Base-by-base conservation (phyloP, 1,140 invertebrate species). In the Sinella curviseta region DNA sequence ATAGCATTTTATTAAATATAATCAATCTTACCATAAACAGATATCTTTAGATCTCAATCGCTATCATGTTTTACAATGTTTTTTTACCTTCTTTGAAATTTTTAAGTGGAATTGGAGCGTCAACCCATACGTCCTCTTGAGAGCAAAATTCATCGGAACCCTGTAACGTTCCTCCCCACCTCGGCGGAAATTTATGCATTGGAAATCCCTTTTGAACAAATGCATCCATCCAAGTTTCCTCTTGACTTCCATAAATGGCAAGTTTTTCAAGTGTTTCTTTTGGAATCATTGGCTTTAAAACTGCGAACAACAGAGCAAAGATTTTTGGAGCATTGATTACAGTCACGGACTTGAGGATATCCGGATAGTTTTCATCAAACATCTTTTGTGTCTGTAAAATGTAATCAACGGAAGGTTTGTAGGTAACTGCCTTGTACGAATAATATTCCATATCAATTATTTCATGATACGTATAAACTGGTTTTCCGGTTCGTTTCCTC, bases 401-500 rank as follows among this genome's bases (percentile, higher is more conserved):
- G 24, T 65, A 65, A n/a, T 65, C 26, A 26, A 65, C 57, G 14
- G 57, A 8, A 26, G 57, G 57, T 65, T 65, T 65, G 57, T 65
- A 65, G 3, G 57, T 65, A n/a, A 65, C 8, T 8, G 57, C 16
- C 24, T 65, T 65, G 24, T 65, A 65, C 16, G 57, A 65, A 26
- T 65, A 65, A 65, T 65, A 26, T 26, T 65, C 57, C 57, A 65
- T 65, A n/a, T 65, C 57, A 65, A 65, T 65, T n/a, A 65, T 65
- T 65, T 65, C 57, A n/a, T 65, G 57, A 26, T 65, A 65, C 57
- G 57, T 65, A 17, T 14, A 26, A 17, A 65, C 57, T 8, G 57
- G 57, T n/a, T 65, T 65, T 26, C 57, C 57, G 4, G 57, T n/a
- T 14, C 57, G 57, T 16, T 26, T 14, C 24, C 57, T 65, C 8